phyloP scores from a whole-genome alignment of 1,140 invertebrate genomes.

The Cardiocondyla obscurior region DNA sequence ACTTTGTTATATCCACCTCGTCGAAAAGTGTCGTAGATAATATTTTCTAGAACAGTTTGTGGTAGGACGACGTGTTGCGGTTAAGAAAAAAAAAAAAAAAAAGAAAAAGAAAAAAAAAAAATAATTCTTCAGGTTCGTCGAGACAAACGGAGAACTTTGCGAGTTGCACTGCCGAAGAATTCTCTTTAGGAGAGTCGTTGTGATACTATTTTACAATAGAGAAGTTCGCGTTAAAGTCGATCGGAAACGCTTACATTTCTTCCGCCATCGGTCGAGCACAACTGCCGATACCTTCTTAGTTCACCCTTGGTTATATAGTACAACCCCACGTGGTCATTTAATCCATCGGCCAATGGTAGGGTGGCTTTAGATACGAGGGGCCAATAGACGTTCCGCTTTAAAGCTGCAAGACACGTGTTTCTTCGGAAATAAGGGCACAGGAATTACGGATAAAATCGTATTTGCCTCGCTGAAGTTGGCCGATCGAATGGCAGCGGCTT shows the following conservation, averaged over 20 bases:
- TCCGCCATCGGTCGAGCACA: constrained; percentile 72
- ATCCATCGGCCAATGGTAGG: constrained; percentile 79
- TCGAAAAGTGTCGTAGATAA: background rate
- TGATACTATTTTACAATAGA: constrained; percentile 58
- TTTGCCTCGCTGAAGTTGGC: constrained; percentile 64
- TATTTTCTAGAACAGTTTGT: background rate
- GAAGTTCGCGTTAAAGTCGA: constrained; percentile 47
- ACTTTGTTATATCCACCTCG: background rate
- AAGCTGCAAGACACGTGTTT: constrained; percentile 75
- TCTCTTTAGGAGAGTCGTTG: background rate
- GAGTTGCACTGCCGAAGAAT: constrained; percentile 50
- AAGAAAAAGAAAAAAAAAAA: no score
- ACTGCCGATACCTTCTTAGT: constrained; percentile 80
- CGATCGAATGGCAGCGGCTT: constrained; percentile 63
- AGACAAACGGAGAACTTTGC: constrained; percentile 4
- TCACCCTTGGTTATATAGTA: constrained; percentile 82
- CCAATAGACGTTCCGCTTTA: constrained; percentile 76
- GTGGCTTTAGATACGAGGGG: constrained; percentile 59
- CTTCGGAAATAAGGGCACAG: constrained; percentile 77
- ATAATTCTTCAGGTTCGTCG: background rate
- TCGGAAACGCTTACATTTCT: constrained; percentile 70
- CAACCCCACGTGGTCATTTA: constrained; percentile 82
- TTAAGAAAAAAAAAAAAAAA: no score
- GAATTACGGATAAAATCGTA: constrained; percentile 72
- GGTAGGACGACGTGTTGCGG: background rate